Percentiles rank a stretch among this genome's conserved stretches.
These are phyloP conservation scores for Pteronura brasiliensis DNA, from an alignment of 2,113 vertebrate genomes.

Conservation along the genomic window DNA sequence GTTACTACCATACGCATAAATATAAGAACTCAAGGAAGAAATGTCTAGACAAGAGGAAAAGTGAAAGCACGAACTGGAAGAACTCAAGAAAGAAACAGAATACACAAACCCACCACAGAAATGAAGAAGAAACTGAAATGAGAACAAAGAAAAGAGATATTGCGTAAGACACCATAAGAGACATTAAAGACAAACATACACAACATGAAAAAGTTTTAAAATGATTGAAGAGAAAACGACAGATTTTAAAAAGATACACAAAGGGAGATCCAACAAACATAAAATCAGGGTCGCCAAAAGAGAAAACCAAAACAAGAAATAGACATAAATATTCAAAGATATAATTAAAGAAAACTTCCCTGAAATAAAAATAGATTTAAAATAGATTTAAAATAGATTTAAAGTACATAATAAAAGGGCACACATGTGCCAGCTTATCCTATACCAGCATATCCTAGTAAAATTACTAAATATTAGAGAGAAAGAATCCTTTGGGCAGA, in stretches of 20 bases:
- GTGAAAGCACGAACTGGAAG: background rate
- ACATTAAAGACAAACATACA: background rate
- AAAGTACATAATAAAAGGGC: background rate
- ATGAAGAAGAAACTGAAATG: background rate
- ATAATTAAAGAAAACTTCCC: conserved; percentile 11
- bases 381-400: background rate
- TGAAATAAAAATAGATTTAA: conserved; percentile 11
- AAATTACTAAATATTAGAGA: background rate
- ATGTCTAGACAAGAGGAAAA: background rate
- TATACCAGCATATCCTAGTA: background rate
- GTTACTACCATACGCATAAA: background rate
- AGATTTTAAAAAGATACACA: background rate
- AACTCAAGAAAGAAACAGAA: background rate
- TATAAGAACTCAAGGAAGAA: background rate
- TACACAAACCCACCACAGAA: background rate
- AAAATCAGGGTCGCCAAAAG: background rate
- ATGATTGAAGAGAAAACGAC: background rate
- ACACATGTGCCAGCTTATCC: background rate
- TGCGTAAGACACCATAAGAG: background rate
- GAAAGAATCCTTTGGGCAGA: background rate
- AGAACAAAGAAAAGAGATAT: background rate
- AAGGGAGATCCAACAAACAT: background rate
- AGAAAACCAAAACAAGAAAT: conserved; percentile 1
- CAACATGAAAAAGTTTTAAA: background rate
- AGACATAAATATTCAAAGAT: background rate